These are phyloP conservation scores for Rhagoletis pomonella DNA, from an alignment of 1,140 invertebrate genomes.

Conservation along the genomic window DNA sequence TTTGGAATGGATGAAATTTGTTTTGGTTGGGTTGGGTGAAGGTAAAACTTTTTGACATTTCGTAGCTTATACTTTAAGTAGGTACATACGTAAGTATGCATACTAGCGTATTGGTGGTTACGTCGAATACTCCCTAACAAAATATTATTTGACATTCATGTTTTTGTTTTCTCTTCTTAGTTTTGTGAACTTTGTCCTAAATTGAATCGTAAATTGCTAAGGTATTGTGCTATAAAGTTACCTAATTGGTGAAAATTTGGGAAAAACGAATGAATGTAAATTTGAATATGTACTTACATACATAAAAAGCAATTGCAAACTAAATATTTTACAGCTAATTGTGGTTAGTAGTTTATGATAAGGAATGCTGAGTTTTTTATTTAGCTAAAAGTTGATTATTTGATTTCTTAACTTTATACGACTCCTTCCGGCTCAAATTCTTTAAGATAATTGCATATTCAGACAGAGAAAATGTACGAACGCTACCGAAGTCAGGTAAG, in stretches of 20 bases:
- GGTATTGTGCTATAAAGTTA: not conserved
- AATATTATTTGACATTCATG: not conserved
- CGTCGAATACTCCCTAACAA: not conserved
- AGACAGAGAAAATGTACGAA: no score
- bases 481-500: no score
- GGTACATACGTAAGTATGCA: not conserved
- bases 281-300: no score
- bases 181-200: not conserved
- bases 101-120: not conserved
- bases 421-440: no score
- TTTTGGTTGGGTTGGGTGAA: slow-evolving; percentile 8
- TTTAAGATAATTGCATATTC: no score
- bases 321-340: not conserved
- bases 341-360: not conserved
- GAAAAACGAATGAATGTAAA: no score
- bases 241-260: no score
- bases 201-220: not conserved
- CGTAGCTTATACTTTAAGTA: not conserved
- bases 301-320: no score
- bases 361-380: no score
- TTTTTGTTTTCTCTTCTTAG: not conserved
- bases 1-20: not conserved
- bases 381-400: no score
- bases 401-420: no score
- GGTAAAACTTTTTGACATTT: not conserved